Conservation (phyloP, 2,113 vertebrate species). For the Leucopternis melanops region DNA sequence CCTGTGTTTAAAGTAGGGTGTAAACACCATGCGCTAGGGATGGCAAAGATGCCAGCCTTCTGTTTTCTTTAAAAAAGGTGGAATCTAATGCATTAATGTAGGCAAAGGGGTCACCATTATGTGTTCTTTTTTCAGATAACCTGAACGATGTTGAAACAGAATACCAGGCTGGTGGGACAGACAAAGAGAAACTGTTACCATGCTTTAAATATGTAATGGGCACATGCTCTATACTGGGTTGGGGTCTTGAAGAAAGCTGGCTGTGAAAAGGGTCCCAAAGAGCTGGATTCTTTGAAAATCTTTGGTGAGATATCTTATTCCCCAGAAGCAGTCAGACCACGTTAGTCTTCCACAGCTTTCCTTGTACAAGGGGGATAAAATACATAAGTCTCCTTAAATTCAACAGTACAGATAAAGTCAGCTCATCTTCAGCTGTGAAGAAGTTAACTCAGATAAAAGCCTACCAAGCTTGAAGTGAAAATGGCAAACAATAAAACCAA, state of each 20-base stretch:
- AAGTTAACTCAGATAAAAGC: not conserved
- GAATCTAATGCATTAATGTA: not conserved
- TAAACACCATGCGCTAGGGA: not conserved
- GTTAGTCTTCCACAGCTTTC: not conserved
- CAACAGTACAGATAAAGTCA: not conserved
- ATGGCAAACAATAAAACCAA: not conserved
- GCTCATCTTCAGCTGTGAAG: not conserved
- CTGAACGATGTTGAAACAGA: not conserved
- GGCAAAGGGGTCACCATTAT: accelerated
- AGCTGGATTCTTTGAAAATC: not conserved
- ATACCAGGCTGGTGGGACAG: not conserved
- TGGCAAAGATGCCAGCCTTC: not conserved
- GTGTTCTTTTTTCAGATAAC: not conserved
- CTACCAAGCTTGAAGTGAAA: not conserved
- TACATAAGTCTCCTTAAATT: not conserved
- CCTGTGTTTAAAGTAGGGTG: not conserved
- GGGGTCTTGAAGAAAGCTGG: not conserved
- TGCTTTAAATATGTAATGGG: not conserved
- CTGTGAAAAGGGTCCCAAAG: not conserved
- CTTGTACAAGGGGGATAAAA: not conserved
- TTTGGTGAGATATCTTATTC: not conserved
- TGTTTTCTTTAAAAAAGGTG: not conserved
- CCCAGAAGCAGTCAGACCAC: not conserved
- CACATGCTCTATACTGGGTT: not conserved
- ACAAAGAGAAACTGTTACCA: not conserved